phyloP scores from a whole-genome alignment of 2,888 invertebrate species.

The Drosophila recens region DNA sequence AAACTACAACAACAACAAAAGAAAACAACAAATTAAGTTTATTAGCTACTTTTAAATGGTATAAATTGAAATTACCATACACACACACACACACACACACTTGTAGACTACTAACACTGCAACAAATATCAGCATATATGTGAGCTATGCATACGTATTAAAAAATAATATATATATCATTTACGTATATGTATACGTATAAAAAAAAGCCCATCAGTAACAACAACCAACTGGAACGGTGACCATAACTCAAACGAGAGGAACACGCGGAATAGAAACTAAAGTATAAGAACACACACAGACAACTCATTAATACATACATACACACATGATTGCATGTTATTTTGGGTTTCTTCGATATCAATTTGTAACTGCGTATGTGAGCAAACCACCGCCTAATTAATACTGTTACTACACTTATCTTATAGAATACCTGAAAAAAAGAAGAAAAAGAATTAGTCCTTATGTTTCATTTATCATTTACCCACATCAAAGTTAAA shows the following conservation, averaged over 20 bases:
- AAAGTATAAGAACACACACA: constrained; percentile 13
- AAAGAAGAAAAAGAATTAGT: constrained; percentile 19
- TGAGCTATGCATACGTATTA: constrained; percentile 12
- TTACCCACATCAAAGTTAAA: neutral
- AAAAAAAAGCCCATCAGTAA: constrained; percentile 4
- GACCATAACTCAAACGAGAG: constrained; percentile 1
- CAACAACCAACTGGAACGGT: constrained; percentile 10
- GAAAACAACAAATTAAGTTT: constrained; percentile 27
- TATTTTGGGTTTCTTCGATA: constrained; percentile 17
- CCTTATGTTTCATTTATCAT: constrained; percentile 26
- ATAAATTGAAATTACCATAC: constrained; percentile 43
- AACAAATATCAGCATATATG: constrained; percentile 34
- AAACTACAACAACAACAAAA: constrained; percentile 36
- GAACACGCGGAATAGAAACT: constrained; percentile 9
- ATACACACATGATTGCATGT: constrained; percentile 5
- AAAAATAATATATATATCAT: constrained; percentile 16
- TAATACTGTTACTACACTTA: constrained; percentile 45
- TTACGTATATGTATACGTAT: constrained; percentile 53
- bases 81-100: constrained; percentile 38
- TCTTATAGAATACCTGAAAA: constrained; percentile 19
- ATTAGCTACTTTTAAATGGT: constrained; percentile 49
- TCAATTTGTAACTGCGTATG: constrained; percentile 37
- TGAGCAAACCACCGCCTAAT: constrained; percentile 59
- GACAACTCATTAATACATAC: constrained; percentile 5
- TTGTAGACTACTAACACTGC: constrained; percentile 27